A percentile compares a stretch with the other conserved stretches of the same genome.
Evolutionary conservation across 1,140 invertebrate species (phyloP).

Genomic region (Drosophila albomicans): DNA sequence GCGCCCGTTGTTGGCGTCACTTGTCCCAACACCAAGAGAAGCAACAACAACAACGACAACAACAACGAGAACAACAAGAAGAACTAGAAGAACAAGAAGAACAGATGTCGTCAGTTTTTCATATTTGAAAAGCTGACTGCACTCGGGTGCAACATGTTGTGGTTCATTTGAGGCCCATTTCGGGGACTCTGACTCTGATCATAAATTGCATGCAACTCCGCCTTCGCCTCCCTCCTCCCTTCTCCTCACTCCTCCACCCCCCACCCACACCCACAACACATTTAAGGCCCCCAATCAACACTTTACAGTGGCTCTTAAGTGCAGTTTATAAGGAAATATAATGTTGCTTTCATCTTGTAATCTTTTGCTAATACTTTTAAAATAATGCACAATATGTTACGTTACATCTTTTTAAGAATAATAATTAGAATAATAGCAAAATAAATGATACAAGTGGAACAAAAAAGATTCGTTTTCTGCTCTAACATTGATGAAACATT

Average conservation of each 20-base stretch:
- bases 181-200: constrained; percentile 3
- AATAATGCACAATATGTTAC: no score
- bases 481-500: no score
- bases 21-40: constrained; percentile 38
- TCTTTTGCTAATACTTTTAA: no score
- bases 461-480: no score
- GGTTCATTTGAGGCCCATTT: constrained; percentile 25
- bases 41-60: constrained; percentile 22
- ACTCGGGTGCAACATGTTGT: constrained; percentile 30
- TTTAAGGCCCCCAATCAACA: no score
- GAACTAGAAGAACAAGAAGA: constrained; percentile 13
- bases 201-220: constrained; percentile 3
- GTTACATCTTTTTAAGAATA: no score
- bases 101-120: constrained; percentile 63
- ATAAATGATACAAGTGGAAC: no score
- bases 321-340: no score
- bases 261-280: background rate
- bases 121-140: constrained; percentile 42
- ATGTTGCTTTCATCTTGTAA: background rate
- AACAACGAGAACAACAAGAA: background rate
- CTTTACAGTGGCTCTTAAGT: background rate
- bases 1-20: constrained; percentile 35
- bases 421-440: no score
- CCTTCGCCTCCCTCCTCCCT: background rate
- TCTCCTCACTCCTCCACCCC: background rate